Evolutionary conservation across 2,888 invertebrate genomes (phyloP).

Genomic region (Campoplex nolae): DNA sequence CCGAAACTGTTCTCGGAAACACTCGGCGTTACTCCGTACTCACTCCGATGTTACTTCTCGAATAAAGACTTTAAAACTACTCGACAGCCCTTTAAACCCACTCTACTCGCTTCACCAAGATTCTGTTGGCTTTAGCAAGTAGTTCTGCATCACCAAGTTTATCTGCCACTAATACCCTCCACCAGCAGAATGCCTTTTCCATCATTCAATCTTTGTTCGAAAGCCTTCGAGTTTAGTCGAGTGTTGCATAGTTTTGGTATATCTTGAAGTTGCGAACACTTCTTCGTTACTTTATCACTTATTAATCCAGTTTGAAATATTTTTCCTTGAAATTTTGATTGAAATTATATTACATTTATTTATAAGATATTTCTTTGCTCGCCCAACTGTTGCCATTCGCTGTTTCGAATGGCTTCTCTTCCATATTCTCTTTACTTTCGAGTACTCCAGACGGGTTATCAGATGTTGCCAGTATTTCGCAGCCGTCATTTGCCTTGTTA

Average conservation of each 20-base stretch:
- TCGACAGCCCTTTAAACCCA: constrained; percentile 26
- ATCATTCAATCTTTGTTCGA: not conserved
- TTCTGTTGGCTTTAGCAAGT: not conserved
- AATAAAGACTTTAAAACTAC: constrained; percentile 33
- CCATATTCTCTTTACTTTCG: constrained; percentile 5
- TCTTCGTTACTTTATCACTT: not conserved
- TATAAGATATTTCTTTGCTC: not conserved
- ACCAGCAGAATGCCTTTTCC: not conserved
- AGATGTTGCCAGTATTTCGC: constrained; percentile 49
- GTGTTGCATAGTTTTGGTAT: not conserved
- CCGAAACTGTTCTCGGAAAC: not conserved
- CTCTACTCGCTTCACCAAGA: constrained; percentile 9
- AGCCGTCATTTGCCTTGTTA: constrained; percentile 65
- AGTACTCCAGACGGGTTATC: constrained; percentile 15
- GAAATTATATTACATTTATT: not conserved
- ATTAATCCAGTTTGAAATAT: not conserved
- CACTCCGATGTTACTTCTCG: constrained; percentile 2
- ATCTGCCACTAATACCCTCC: not conserved
- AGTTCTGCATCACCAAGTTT: constrained; percentile 9
- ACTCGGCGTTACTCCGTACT: constrained; percentile 1
- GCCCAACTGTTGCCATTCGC: not conserved
- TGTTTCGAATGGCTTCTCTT: not conserved
- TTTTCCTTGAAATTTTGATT: not conserved
- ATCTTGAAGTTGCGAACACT: not conserved
- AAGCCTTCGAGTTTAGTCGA: not conserved